Evolutionary conservation across 2,888 invertebrate genomes (phyloP).

Genomic region (Girardia tigrina): DNA sequence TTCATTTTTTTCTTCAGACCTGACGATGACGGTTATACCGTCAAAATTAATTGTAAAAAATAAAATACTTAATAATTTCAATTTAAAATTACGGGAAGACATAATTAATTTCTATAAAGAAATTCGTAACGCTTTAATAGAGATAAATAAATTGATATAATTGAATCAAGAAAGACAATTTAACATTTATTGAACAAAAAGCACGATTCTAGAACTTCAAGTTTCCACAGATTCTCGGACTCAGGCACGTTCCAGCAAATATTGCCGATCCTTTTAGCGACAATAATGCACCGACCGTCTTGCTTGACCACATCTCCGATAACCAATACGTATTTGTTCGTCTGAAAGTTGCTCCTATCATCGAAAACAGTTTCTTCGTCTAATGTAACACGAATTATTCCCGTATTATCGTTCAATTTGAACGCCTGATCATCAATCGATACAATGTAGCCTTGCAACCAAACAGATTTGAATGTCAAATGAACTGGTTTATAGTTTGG

Average conservation of each 20-base stretch:
- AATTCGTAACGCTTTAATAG: too few relatives aligned
- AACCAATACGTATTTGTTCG: background rate
- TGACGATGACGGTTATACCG: too few relatives aligned
- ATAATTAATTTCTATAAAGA: too few relatives aligned
- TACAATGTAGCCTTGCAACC: background rate
- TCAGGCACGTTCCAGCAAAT: background rate
- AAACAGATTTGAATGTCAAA: background rate
- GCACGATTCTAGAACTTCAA: background rate
- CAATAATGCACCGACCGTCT: background rate
- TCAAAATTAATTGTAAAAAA: too few relatives aligned
- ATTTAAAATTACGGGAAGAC: too few relatives aligned
- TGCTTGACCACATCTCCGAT: background rate
- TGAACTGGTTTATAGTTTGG: background rate
- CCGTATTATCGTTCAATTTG: background rate
- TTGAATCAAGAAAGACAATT: background rate
- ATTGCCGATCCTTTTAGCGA: background rate
- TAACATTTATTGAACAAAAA: background rate
- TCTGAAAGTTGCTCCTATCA: background rate
- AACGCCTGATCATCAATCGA: background rate
- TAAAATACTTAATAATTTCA: too few relatives aligned
- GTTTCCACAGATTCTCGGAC: background rate
- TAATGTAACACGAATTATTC: background rate
- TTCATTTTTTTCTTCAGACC: too few relatives aligned
- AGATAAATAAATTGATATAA: too few relatives aligned
- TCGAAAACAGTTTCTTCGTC: background rate